These are phyloP conservation scores for Ctena decussata DNA, from an alignment of 2,888 invertebrate genomes.

Conservation along the genomic window DNA sequence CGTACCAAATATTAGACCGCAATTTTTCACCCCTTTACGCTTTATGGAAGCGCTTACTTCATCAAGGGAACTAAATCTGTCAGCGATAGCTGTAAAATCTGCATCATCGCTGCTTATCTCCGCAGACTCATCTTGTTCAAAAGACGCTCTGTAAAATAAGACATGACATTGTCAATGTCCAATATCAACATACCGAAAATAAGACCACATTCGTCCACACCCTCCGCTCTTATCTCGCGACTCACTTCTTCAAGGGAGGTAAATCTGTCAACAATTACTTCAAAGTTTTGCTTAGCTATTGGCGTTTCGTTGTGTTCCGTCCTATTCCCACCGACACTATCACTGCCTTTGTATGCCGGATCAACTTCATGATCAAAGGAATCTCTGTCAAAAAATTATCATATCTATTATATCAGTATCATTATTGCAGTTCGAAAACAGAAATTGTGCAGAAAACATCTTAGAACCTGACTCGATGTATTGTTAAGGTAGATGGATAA, in stretches of 20 bases:
- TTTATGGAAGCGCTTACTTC: background rate
- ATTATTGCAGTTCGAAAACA: background rate
- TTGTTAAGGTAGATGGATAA: no score
- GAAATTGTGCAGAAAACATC: background rate
- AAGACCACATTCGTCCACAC: conserved; percentile 5
- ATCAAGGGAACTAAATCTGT: background rate
- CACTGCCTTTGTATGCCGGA: background rate
- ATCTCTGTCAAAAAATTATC: background rate
- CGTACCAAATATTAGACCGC: conserved; percentile 4
- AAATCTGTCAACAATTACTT: background rate
- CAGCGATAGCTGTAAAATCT: background rate
- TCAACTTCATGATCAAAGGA: background rate
- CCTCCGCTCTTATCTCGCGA: background rate
- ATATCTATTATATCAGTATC: background rate
- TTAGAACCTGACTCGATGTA: background rate
- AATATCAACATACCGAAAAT: conserved; percentile 4
- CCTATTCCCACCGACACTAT: background rate
- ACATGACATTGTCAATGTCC: background rate
- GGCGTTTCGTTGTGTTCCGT: background rate
- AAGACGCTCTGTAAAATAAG: background rate
- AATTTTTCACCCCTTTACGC: background rate
- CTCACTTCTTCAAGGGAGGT: conserved; percentile 9
- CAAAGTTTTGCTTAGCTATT: background rate
- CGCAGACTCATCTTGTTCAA: background rate
- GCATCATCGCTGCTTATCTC: background rate